These are phyloP conservation scores for Thysanoteuthis rhombus DNA, from an alignment of 2,888 invertebrate species.

Conservation along the genomic window DNA sequence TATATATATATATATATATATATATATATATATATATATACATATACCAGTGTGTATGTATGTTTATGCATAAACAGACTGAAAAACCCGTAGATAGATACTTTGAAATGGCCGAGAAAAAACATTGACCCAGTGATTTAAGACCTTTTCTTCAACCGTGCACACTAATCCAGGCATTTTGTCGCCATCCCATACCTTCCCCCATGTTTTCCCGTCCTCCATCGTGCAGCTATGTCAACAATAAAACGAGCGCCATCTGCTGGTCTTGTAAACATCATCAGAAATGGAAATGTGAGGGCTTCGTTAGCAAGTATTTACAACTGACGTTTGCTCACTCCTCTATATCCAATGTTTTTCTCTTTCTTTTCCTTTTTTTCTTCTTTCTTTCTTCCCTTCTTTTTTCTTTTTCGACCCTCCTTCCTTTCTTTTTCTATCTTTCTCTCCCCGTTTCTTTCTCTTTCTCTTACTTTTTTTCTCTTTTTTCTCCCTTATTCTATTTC, in stretches of 20 bases:
- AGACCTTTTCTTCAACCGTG: not conserved
- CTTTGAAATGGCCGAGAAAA: not conserved
- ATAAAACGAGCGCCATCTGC: not conserved
- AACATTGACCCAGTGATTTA: not conserved
- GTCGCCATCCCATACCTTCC: not conserved
- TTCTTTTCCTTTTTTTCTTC: not conserved
- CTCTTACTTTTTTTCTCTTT: no score
- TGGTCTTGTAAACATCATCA: not conserved
- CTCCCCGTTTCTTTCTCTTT: no score
- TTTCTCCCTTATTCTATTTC: no score
- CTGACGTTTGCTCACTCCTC: not conserved
- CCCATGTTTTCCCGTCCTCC: not conserved
- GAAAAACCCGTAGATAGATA: not conserved
- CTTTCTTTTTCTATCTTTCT: no score
- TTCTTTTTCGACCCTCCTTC: no score
- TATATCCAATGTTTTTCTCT: not conserved
- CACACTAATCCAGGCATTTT: not conserved
- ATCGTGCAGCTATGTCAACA: not conserved
- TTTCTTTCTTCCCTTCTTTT: no score
- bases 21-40: no score
- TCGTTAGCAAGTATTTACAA: constrained; percentile 12
- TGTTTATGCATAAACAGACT: not conserved
- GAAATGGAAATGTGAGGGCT: not conserved
- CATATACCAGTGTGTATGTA: no score
- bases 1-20: no score